Conservation (phyloP, 2,888 invertebrate genomes). For the Protula sp. region DNA sequence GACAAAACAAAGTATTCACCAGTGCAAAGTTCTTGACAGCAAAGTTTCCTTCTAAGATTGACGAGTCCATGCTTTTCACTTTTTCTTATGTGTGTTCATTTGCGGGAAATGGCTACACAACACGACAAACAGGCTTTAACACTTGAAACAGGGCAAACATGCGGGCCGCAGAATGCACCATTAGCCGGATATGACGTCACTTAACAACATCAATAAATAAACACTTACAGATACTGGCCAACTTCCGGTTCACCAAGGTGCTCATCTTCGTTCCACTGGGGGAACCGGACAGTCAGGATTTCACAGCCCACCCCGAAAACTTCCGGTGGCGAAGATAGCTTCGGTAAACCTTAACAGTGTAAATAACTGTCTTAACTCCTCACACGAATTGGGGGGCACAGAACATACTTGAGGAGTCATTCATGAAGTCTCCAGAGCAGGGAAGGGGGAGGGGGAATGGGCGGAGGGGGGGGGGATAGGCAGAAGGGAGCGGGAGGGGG, state of each 20-base stretch:
- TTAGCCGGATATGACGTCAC: too few species aligned
- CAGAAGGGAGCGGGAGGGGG: background rate
- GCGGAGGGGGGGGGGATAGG: background rate
- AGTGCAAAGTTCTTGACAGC: too few species aligned
- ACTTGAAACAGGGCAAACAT: too few species aligned
- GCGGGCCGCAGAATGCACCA: too few species aligned
- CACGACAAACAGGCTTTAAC: background rate
- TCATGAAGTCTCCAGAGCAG: too few species aligned
- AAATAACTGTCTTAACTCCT: too few species aligned
- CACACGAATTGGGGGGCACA: too few species aligned
- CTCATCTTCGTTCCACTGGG: slow-evolving; percentile 29
- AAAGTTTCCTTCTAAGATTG: too few species aligned
- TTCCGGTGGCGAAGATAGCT: slow-evolving; percentile 24
- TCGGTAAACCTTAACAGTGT: slow-evolving; percentile 24
- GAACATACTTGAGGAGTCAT: too few species aligned
- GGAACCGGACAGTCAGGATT: slow-evolving; percentile 32
- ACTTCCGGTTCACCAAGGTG: slow-evolving; percentile 37
- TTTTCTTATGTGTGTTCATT: too few species aligned
- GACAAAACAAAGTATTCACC: too few species aligned
- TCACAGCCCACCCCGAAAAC: slow-evolving; percentile 29
- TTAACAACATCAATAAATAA: background rate
- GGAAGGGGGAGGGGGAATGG: background rate
- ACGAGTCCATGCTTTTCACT: too few species aligned
- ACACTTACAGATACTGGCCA: slow-evolving; percentile 23
- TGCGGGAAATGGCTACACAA: background rate